phyloP scores from a whole-genome alignment of 1,140 invertebrate genomes.

The fruit fly (Drosophila melanogaster) region Release_6_plus_ISO1_MT NT_033779.5:14558501-14559000 shows the following conservation, averaged over 20 bases:
- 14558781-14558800: constrained; percentile 39
- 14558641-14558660: constrained; percentile 27
- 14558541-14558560: no score
- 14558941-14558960: constrained; percentile 72
- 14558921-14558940: constrained; percentile 81
- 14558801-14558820: constrained; percentile 39
- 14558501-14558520: neutral
- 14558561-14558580: no score
- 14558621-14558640: constrained; percentile 10
- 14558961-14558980: constrained; percentile 14
- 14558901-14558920: constrained; percentile 80
- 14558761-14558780: constrained; percentile 67
- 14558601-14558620: neutral
- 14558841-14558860: constrained; percentile 27
- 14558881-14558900: constrained; percentile 58
- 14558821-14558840: constrained; percentile 4
- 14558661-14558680: constrained; percentile 27
- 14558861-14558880: constrained; percentile 50
- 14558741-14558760: constrained; percentile 61
- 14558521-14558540: no score
- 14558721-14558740: constrained; percentile 77
- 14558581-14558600: neutral
- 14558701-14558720: constrained; percentile 36
- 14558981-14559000: constrained; percentile 55
- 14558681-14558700: constrained; percentile 30